Base-by-base conservation (phyloP, 2,888 invertebrate genomes). In the Apotomis betuletana region DNA sequence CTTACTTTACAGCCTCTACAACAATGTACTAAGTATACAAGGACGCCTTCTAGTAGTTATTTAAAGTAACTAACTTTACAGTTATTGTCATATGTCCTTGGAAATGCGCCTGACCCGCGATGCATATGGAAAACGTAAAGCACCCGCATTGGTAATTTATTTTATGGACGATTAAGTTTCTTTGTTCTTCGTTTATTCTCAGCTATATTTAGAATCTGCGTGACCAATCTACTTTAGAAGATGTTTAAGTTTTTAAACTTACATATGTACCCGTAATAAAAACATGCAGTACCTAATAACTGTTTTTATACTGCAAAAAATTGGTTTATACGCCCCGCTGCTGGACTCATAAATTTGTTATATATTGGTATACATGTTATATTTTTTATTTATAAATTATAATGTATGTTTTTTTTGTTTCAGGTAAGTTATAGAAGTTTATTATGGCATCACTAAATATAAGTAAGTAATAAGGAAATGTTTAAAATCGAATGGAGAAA, bases 121-220 rank as follows among this genome's bases (percentile, higher is more conserved):
- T 72, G 74, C 67, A 75, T 77, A 76, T 76, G 74, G 75, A 76
- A 75, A 74, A 67, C 74, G 74, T 68, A 74, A 77, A 75, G 70
- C 71, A 74, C 75, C 74, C 74, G 71, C 75, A 73, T 73, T 75
- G 73, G 69, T 61, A 75, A 75, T 74, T 70, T 69, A 74, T 41
- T 68, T 73, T 63, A 62, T 44, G 51, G 55, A 36, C 61, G 57
- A 49, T 59, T 68, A 63, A 72, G 63, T 65, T 68, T 70, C 74
- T 74, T 73, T 69, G 69, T 68, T 65, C 64, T 70, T 70, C 10
- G 55, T 70, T 74, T 69, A 15, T 41, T 74, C 62, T 65, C 59
- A 38, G 60, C 67, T 74, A 74, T 76, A 75, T 77, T 75, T 79
- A 79, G 75, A 74, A 74, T 73, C 70, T 49, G 71, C 74, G 74